A percentile compares a stretch with the other conserved stretches of the same genome.
These are phyloP conservation scores for Sphaerophoria taeniata DNA, from an alignment of 2,888 invertebrate species.

Conservation along the genomic window DNA sequence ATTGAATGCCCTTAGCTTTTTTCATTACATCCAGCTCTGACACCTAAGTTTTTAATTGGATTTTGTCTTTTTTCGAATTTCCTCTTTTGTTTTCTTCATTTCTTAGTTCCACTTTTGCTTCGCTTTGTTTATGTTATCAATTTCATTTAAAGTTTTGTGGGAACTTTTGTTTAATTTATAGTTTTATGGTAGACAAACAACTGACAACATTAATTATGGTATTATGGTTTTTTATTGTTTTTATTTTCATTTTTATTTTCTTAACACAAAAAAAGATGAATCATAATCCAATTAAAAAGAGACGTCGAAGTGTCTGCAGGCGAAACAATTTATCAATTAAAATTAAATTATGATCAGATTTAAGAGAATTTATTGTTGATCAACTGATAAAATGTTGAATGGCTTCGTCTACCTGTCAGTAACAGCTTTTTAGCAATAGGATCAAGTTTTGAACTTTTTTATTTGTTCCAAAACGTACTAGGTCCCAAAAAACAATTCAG, in stretches of 20 bases:
- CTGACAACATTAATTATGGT: constrained; percentile 16
- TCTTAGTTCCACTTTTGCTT: neutral
- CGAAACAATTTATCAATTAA: constrained; percentile 13
- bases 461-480: no score
- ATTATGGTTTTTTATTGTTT: constrained; percentile 4
- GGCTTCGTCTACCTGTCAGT: no score
- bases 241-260: no score
- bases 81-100: neutral
- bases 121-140: constrained; percentile 9
- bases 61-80: neutral
- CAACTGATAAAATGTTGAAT: no score
- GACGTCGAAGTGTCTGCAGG: neutral
- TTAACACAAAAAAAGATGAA: neutral
- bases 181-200: neutral
- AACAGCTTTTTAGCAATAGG: no score
- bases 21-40: no score
- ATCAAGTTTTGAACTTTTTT: no score
- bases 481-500: no score
- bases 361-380: constrained; percentile 11
- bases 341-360: constrained; percentile 16
- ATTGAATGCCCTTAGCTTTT: no score
- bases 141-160: constrained; percentile 14
- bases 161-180: constrained; percentile 17
- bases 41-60: no score
- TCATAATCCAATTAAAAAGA: constrained; percentile 16